Percentiles rank a stretch among this genome's conserved stretches.
phyloP scores from a whole-genome alignment of 2,888 invertebrate genomes.

The Ectropis crepuscularia region DNA sequence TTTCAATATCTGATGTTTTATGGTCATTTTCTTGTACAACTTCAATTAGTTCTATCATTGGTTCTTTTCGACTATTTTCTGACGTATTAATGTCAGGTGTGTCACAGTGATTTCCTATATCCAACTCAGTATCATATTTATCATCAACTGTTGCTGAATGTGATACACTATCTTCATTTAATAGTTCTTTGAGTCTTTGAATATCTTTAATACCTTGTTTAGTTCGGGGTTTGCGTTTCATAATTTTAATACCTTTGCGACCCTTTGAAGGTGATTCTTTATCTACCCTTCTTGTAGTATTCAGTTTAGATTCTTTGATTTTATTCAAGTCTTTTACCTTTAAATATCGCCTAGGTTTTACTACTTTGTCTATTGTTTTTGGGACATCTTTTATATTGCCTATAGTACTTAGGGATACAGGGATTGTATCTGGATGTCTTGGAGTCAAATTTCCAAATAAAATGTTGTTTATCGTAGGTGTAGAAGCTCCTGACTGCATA shows the following conservation, averaged over 20 bases:
- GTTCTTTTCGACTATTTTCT: too few relatives aligned
- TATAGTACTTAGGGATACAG: constrained; percentile 38
- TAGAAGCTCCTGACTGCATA: constrained; percentile 55
- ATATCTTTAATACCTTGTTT: constrained; percentile 11
- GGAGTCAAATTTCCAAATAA: constrained; percentile 56
- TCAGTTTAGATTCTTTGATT: neutral
- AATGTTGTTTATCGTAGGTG: constrained; percentile 70
- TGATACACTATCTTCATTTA: neutral
- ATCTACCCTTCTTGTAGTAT: constrained; percentile 17
- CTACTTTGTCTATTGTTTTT: constrained; percentile 27
- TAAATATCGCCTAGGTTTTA: constrained; percentile 14
- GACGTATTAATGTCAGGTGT: too few relatives aligned
- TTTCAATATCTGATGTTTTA: constrained; percentile 21
- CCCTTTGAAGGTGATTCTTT: neutral
- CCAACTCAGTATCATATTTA: too few relatives aligned
- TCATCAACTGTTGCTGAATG: too few relatives aligned
- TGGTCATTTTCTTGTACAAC: neutral
- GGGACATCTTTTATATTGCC: constrained; percentile 35
- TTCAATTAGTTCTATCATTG: neutral
- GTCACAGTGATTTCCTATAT: too few relatives aligned
- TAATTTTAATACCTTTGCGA: neutral
- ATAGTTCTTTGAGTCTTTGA: constrained; percentile 10
- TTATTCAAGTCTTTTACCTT: constrained; percentile 21
- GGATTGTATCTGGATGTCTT: constrained; percentile 31
- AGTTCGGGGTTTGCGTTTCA: neutral